phyloP scores from a whole-genome alignment of 2,113 vertebrate species.

The Otus sunia region DNA sequence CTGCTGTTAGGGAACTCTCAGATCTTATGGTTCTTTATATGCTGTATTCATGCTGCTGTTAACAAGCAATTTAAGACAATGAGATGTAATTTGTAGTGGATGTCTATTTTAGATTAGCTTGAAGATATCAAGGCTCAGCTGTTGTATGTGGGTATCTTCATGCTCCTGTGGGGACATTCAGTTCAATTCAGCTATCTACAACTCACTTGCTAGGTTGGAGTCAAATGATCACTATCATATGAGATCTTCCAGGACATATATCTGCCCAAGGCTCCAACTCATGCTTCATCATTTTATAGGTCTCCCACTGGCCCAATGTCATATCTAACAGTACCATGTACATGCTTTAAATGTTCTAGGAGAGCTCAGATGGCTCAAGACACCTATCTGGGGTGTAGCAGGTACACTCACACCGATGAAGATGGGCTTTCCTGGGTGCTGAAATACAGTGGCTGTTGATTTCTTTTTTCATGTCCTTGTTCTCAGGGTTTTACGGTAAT shows the following conservation, averaged over 20 bases:
- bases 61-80: neutral
- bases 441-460: no score
- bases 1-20: neutral
- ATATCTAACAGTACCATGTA: neutral
- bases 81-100: neutral
- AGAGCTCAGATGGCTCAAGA: neutral
- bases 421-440: no score
- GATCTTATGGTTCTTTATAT: neutral
- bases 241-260: neutral
- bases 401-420: no score
- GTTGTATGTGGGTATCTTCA: neutral
- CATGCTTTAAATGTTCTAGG: neutral
- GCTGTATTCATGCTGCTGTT: neutral
- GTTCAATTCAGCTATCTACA: neutral
- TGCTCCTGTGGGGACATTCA: neutral
- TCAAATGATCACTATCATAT: neutral
- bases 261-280: neutral
- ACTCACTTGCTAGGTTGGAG: neutral
- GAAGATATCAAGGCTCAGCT: neutral
- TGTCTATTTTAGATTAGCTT: no score
- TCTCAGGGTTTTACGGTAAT: no score
- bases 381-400: no score
- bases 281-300: neutral
- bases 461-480: no score
- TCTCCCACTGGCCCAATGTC: neutral